These are phyloP conservation scores for Gymnobelideus leadbeateri DNA, from an alignment of 2,113 vertebrate species.

Conservation along the genomic window DNA sequence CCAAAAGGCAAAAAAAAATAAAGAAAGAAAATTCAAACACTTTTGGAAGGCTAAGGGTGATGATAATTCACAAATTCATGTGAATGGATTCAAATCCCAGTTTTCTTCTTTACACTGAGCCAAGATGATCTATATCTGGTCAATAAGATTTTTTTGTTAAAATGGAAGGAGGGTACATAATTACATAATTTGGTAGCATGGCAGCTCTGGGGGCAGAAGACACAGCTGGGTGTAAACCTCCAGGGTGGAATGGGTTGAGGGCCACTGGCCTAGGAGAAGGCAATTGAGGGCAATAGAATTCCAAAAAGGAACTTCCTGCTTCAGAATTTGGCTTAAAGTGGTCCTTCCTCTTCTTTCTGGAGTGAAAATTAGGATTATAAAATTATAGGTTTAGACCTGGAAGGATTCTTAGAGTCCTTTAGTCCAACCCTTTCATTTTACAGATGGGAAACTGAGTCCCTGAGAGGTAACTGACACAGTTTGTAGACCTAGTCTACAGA, in stretches of 20 bases:
- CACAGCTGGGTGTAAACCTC: not conserved
- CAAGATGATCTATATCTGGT: not conserved
- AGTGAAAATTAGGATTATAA: not conserved
- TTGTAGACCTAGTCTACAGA: not conserved
- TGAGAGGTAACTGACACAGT: not conserved
- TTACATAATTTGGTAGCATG: not conserved
- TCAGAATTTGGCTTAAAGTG: not conserved
- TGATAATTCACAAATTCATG: not conserved
- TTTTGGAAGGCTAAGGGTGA: not conserved
- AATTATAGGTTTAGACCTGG: not conserved
- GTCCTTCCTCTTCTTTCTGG: not conserved
- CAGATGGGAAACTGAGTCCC: not conserved
- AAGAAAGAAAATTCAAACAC: too few species aligned
- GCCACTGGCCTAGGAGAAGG: not conserved
- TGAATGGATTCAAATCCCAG: not conserved
- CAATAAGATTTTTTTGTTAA: not conserved
- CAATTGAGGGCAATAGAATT: not conserved
- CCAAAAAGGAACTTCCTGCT: not conserved
- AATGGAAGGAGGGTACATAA: not conserved
- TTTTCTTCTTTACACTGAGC: not conserved
- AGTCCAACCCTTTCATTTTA: not conserved
- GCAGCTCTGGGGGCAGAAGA: not conserved
- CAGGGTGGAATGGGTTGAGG: fast-evolving
- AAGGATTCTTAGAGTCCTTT: not conserved
- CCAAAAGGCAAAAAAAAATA: too few species aligned